Conservation (phyloP, 2,888 invertebrate species). For the Isotomurus palustris region DNA sequence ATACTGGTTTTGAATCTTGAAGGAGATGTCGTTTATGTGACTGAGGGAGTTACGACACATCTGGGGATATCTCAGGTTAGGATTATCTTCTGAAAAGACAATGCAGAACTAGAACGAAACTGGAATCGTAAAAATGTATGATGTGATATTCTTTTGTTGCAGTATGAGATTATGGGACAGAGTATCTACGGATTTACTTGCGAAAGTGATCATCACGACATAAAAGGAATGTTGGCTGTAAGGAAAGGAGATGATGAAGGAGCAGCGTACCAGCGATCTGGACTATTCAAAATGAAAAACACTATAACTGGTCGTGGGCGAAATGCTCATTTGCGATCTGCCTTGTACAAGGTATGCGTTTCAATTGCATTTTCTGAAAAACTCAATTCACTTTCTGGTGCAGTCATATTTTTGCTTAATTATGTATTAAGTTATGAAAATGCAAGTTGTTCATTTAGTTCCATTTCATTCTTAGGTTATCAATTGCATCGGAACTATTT, state of each 20-base stretch:
- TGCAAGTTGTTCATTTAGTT: slow-evolving; percentile 25
- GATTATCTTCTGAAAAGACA: no score
- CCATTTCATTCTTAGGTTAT: slow-evolving; percentile 68
- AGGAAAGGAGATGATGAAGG: slow-evolving; percentile 48
- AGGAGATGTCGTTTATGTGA: slow-evolving; percentile 87
- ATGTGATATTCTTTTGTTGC: slow-evolving; percentile 32
- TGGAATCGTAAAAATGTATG: not conserved
- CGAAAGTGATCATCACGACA: slow-evolving; percentile 91
- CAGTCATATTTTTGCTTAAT: no score
- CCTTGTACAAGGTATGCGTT: slow-evolving; percentile 78
- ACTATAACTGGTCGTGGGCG: slow-evolving; percentile 92
- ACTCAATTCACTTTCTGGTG: not conserved
- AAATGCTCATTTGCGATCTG: slow-evolving; percentile 91
- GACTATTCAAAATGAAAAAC: slow-evolving; percentile 84
- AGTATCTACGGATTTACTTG: slow-evolving; percentile 90
- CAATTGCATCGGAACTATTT: slow-evolving; percentile 76
- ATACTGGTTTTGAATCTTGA: slow-evolving; percentile 78
- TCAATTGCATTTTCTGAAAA: not conserved
- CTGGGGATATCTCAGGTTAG: slow-evolving; percentile 66
- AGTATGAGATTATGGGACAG: slow-evolving; percentile 96
- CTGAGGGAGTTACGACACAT: slow-evolving; percentile 84
- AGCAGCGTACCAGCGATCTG: slow-evolving; percentile 53
- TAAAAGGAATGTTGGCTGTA: slow-evolving; percentile 60
- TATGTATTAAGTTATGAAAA: not conserved
- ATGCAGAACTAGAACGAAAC: not conserved